phyloP scores from a whole-genome alignment of 2,113 vertebrate genomes.

The Colinus virginianus region DNA sequence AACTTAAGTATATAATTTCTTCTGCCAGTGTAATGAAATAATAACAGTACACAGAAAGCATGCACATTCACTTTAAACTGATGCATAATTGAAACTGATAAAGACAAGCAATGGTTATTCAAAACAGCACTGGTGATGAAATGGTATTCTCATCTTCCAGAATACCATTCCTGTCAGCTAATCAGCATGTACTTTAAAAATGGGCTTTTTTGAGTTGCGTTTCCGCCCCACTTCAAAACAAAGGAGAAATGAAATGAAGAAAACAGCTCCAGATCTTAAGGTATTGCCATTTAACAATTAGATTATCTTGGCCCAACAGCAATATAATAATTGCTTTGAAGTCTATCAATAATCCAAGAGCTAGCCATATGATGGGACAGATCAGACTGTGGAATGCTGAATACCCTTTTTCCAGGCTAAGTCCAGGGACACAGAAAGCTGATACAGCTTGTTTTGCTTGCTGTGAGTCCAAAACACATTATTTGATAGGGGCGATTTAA shows the following conservation, averaged over 20 bases:
- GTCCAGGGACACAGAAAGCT: slow-evolving; percentile 4
- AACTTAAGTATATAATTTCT: not conserved
- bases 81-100: not conserved
- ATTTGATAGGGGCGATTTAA: not conserved
- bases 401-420: not conserved
- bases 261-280: not conserved
- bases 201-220: not conserved
- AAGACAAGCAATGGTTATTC: not conserved
- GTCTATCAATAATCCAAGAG: not conserved
- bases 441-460: not conserved
- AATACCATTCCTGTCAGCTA: not conserved
- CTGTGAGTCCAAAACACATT: not conserved
- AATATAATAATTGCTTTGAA: not conserved
- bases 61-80: not conserved
- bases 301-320: not conserved
- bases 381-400: not conserved
- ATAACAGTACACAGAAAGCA: not conserved
- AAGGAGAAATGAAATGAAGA: not conserved
- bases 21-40: not conserved
- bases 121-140: too few species aligned
- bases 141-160: not conserved
- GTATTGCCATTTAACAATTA: not conserved
- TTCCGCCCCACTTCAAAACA: not conserved
- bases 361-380: not conserved
- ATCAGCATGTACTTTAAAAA: not conserved